Conservation (phyloP, 2,113 vertebrate genomes). For the Odobenus rosmarus region DNA sequence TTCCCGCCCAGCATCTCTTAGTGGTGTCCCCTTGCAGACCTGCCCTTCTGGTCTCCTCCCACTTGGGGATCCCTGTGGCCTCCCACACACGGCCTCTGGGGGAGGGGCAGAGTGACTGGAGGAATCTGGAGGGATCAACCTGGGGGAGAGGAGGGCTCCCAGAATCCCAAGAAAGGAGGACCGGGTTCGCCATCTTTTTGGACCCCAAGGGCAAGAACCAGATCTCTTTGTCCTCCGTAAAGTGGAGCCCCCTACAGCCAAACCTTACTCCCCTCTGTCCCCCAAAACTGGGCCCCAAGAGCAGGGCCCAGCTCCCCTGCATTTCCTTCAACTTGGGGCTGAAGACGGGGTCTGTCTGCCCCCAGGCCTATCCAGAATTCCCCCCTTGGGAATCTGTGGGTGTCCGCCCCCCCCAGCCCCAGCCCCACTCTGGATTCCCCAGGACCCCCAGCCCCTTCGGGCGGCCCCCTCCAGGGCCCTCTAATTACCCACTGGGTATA, state of each 20-base stretch:
- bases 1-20: neutral
- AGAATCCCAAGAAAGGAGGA: neutral
- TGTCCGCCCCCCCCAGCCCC: neutral
- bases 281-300: neutral
- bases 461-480: neutral
- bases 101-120: neutral
- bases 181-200: neutral
- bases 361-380: neutral
- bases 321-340: neutral
- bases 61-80: neutral
- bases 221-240: neutral
- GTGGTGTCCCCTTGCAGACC: neutral
- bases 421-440: fast-evolving
- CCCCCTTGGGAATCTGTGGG: neutral
- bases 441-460: neutral
- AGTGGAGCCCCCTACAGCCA: no score
- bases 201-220: neutral
- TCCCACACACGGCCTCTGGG: neutral
- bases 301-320: neutral
- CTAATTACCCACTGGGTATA: conserved; percentile 15
- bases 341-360: neutral
- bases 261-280: no score
- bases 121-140: neutral
- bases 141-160: neutral
- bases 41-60: neutral